These are phyloP conservation scores for Drosophila anomelani DNA, from an alignment of 2,888 invertebrate genomes.

Conservation along the genomic window DNA sequence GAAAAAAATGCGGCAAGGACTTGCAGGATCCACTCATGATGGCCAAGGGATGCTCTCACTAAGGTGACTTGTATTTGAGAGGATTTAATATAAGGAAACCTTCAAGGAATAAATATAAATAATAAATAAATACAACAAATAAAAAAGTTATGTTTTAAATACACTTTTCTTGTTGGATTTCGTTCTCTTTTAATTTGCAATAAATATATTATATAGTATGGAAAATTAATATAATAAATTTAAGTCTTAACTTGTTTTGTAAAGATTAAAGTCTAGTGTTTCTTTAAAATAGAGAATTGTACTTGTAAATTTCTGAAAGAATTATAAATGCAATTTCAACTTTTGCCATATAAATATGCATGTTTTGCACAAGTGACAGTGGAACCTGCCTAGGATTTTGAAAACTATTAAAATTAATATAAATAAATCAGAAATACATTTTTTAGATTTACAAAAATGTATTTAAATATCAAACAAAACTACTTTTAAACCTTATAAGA, in stretches of 20 bases:
- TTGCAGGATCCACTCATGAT: neutral
- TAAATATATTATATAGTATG: too few relatives aligned
- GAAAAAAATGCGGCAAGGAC: conserved; percentile 7
- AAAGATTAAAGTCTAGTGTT: neutral
- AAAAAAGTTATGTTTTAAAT: neutral
- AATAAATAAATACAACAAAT: neutral
- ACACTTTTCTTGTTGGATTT: too few relatives aligned
- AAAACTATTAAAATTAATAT: neutral
- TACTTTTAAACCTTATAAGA: neutral
- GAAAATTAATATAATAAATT: too few relatives aligned
- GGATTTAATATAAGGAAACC: neutral
- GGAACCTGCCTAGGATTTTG: neutral
- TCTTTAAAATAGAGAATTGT: neutral
- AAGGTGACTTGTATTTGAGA: neutral
- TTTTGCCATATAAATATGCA: neutral
- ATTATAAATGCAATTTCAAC: conserved; percentile 1
- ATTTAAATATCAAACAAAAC: neutral
- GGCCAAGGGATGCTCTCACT: neutral
- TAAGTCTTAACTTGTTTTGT: too few relatives aligned
- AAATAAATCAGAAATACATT: neutral
- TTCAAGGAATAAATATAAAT: neutral
- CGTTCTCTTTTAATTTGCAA: neutral
- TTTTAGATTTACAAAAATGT: neutral
- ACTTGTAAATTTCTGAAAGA: neutral
- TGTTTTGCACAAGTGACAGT: neutral